These are phyloP conservation scores for Trachelus iudaicus DNA, from an alignment of 2,888 invertebrate species.

Conservation along the genomic window DNA sequence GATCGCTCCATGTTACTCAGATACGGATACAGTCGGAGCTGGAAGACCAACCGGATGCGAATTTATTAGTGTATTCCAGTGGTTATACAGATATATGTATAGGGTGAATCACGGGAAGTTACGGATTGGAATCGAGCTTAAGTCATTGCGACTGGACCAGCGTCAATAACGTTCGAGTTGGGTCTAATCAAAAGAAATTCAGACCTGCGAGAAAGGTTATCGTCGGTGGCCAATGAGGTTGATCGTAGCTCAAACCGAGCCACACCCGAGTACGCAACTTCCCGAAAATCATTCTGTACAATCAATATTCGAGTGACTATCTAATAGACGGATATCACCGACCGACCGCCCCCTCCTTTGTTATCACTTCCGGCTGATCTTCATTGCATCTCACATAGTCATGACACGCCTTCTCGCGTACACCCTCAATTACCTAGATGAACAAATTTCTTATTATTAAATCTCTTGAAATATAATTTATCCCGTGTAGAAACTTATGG, in stretches of 20 bases:
- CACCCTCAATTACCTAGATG: slow-evolving; percentile 27
- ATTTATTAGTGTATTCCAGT: not conserved
- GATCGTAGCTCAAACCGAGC: too few species aligned
- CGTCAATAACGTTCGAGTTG: too few species aligned
- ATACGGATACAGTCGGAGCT: slow-evolving; percentile 37
- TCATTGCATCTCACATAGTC: not conserved
- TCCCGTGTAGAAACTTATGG: not conserved
- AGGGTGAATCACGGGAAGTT: too few species aligned
- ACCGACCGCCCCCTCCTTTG: slow-evolving; percentile 2
- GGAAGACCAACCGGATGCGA: not conserved
- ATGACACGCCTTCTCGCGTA: not conserved
- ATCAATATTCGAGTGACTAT: too few species aligned
- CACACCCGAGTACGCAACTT: too few species aligned
- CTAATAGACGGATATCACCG: too few species aligned
- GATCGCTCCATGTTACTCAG: slow-evolving; percentile 56
- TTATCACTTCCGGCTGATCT: slow-evolving; percentile 5
- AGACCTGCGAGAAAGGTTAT: too few species aligned
- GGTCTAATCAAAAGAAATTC: too few species aligned
- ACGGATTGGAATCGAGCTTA: too few species aligned
- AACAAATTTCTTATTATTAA: slow-evolving; percentile 26
- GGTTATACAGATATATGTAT: not conserved
- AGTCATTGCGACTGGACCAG: too few species aligned
- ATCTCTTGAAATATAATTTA: not conserved
- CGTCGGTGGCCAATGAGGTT: too few species aligned
- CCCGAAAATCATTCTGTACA: too few species aligned